Evolutionary conservation across 2,797 vertebrate genomes (phyloP).

Genomic region (Lithobates sylvaticus): DNA sequence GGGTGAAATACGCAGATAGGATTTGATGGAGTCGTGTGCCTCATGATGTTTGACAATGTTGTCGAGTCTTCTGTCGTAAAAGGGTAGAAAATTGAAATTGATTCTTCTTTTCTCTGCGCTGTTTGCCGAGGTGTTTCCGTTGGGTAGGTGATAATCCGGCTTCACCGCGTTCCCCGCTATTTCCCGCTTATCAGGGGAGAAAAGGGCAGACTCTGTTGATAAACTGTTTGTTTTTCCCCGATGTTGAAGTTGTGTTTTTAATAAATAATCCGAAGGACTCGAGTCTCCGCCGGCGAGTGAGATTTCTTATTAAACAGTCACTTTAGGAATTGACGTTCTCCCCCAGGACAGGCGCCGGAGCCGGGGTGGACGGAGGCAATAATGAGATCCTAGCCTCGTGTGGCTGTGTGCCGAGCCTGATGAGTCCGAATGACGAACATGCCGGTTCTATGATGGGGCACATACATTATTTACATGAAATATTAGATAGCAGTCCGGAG

Average conservation of each 20-base stretch:
- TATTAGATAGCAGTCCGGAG: neutral
- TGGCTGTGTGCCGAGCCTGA: slow-evolving; percentile 6
- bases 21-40: too few relatives aligned
- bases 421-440: neutral
- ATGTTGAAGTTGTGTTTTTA: slow-evolving; percentile 11
- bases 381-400: slow-evolving; percentile 16
- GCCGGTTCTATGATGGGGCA: neutral
- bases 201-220: neutral
- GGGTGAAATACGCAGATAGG: too few relatives aligned
- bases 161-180: too few relatives aligned
- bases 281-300: neutral
- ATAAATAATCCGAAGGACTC: slow-evolving; percentile 9
- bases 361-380: neutral
- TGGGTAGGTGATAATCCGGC: neutral
- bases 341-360: neutral
- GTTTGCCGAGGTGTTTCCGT: neutral
- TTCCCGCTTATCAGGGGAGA: neutral
- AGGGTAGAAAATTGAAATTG: too few relatives aligned
- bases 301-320: slow-evolving; percentile 34
- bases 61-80: too few relatives aligned
- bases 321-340: neutral
- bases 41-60: too few relatives aligned
- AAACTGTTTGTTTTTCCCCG: neutral
- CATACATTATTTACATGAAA: neutral
- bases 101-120: too few relatives aligned